Conservation (phyloP, 2,113 vertebrate genomes). For the Ornithorhynchus anatinus region DNA sequence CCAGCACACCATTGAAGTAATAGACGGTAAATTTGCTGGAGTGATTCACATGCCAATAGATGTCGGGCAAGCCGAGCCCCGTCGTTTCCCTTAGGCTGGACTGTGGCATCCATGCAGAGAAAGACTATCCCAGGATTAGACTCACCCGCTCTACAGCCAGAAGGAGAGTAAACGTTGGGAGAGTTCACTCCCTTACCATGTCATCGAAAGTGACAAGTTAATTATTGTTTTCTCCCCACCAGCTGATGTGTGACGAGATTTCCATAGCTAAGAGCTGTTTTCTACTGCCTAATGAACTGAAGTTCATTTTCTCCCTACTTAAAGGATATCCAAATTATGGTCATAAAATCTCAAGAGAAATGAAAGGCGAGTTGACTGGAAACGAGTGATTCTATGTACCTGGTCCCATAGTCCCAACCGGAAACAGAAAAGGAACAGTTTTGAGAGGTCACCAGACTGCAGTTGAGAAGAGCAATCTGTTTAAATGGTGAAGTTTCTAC, state of each 20-base stretch:
- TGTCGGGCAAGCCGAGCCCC: neutral
- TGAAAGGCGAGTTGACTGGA: neutral
- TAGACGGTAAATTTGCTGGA: neutral
- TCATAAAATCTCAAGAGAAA: neutral
- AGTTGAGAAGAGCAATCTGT: neutral
- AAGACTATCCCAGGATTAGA: neutral
- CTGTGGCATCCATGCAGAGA: neutral
- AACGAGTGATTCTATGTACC: neutral
- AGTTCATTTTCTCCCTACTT: neutral
- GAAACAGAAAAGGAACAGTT: neutral
- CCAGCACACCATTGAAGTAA: neutral
- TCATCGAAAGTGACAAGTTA: neutral
- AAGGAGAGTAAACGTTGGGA: neutral
- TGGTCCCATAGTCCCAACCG: neutral
- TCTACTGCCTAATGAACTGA: constrained; percentile 5
- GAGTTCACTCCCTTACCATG: neutral
- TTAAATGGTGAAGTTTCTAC: neutral
- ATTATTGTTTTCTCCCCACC: neutral
- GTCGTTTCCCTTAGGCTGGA: neutral
- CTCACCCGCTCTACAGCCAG: neutral
- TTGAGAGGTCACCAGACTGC: neutral
- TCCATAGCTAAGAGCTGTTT: neutral
- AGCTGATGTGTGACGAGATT: neutral
- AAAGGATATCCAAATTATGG: neutral
- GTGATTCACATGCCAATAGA: neutral